Evolutionary conservation across 2,797 vertebrate species (phyloP).

Genomic region (Callimico goeldii): DNA sequence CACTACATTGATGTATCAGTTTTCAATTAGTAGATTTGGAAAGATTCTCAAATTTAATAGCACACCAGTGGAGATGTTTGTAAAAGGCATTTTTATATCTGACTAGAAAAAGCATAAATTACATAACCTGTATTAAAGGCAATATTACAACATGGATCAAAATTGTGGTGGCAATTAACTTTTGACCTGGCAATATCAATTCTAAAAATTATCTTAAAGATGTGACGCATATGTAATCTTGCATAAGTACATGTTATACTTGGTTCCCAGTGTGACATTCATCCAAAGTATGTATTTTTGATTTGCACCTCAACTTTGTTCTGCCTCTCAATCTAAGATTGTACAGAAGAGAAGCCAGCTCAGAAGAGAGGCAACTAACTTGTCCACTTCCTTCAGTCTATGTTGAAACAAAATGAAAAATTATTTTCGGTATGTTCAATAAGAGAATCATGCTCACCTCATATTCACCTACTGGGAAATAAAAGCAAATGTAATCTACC

Average conservation of each 20-base stretch:
- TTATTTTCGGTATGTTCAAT: background rate
- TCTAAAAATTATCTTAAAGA: background rate
- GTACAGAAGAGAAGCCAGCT: background rate
- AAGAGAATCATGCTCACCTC: background rate
- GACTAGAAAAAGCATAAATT: background rate
- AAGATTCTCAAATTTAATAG: background rate
- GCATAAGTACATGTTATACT: background rate
- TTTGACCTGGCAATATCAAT: background rate
- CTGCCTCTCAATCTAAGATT: background rate
- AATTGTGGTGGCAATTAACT: background rate
- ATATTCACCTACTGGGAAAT: background rate
- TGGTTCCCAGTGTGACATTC: background rate
- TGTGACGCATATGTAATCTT: background rate
- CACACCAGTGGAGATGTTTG: background rate
- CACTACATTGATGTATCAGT: background rate
- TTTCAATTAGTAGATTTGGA: background rate
- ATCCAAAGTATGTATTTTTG: background rate
- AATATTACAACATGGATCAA: background rate
- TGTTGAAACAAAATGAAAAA: background rate
- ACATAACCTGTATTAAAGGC: background rate
- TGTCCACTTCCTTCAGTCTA: background rate
- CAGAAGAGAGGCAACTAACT: background rate
- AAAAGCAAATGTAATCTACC: background rate
- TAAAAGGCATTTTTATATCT: background rate
- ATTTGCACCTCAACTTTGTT: background rate